Percentiles rank a stretch among this genome's conserved stretches.
Evolutionary conservation across 2,888 invertebrate species (phyloP).

Genomic region (Stenotaenia linearis): DNA sequence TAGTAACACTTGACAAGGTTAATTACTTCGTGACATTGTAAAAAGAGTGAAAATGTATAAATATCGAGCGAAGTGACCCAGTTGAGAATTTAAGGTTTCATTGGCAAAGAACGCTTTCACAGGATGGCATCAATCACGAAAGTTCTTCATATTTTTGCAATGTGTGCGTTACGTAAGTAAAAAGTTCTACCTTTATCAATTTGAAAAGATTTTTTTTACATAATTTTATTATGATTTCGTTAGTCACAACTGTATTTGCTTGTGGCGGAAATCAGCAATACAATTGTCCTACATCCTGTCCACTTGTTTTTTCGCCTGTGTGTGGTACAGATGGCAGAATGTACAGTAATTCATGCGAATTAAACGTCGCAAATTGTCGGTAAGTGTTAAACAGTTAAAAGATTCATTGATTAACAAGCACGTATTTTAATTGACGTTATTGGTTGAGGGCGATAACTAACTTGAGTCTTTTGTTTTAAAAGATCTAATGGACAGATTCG

Average conservation of each 20-base stretch:
- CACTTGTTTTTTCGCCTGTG: background rate
- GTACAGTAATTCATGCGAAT: background rate
- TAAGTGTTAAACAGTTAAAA: background rate
- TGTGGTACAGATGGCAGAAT: slow-evolving; percentile 7
- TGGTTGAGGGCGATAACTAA: too few species aligned
- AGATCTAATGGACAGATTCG: background rate
- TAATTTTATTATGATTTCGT: background rate
- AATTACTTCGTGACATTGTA: background rate
- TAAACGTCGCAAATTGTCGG: background rate
- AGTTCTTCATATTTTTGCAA: background rate
- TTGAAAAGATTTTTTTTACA: background rate
- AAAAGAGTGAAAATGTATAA: background rate
- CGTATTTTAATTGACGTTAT: background rate
- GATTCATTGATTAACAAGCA: background rate
- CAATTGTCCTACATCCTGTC: background rate
- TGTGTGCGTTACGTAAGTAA: background rate
- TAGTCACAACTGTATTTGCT: background rate
- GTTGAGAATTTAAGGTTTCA: background rate
- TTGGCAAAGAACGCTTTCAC: background rate
- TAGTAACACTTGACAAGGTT: background rate
- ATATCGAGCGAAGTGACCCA: background rate
- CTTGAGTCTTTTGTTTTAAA: background rate
- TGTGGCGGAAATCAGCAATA: background rate
- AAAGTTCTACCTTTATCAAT: background rate
- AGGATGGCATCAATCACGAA: background rate